A percentile compares a stretch with the other conserved stretches of the same genome.
Evolutionary conservation across 2,888 invertebrate genomes (phyloP).

Genomic region (Carcina quercana): DNA sequence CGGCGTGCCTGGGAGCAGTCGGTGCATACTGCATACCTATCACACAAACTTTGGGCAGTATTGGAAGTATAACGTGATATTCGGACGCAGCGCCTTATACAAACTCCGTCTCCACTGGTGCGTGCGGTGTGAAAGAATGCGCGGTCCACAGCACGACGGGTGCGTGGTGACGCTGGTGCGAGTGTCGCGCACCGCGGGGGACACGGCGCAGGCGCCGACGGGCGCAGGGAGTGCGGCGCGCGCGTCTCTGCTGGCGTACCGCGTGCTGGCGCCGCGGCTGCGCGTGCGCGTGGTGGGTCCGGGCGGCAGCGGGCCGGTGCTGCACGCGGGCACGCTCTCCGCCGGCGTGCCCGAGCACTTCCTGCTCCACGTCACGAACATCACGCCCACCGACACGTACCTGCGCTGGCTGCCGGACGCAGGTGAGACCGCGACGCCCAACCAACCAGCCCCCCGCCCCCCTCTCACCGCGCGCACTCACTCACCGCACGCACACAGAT

Average conservation of each 20-base stretch:
- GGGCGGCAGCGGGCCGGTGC: constrained; percentile 16
- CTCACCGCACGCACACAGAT: neutral
- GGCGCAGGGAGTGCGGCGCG: constrained; percentile 25
- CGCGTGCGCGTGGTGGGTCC: constrained; percentile 31
- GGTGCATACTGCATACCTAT: too few relatives aligned
- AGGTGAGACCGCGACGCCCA: too few relatives aligned
- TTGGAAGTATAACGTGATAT: too few relatives aligned
- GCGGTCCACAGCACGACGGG: constrained; percentile 32
- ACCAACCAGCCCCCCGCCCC: neutral
- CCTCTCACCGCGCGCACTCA: neutral
- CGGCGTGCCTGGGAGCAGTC: too few relatives aligned
- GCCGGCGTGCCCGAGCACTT: constrained; percentile 30
- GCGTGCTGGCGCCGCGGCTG: constrained; percentile 46
- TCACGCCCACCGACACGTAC: constrained; percentile 39
- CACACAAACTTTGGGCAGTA: too few relatives aligned
- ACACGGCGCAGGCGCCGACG: constrained; percentile 5
- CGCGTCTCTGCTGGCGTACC: constrained; percentile 36
- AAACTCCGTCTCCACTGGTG: neutral
- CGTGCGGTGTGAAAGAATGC: neutral
- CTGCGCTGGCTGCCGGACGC: constrained; percentile 36
- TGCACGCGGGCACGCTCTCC: constrained; percentile 31
- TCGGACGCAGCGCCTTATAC: too few relatives aligned
- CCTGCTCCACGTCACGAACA: constrained; percentile 36
- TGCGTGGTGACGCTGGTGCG: constrained; percentile 39
- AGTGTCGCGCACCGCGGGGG: constrained; percentile 14